Conservation (phyloP, 2,797 vertebrate species). For the Moxostoma hubbsi region DNA sequence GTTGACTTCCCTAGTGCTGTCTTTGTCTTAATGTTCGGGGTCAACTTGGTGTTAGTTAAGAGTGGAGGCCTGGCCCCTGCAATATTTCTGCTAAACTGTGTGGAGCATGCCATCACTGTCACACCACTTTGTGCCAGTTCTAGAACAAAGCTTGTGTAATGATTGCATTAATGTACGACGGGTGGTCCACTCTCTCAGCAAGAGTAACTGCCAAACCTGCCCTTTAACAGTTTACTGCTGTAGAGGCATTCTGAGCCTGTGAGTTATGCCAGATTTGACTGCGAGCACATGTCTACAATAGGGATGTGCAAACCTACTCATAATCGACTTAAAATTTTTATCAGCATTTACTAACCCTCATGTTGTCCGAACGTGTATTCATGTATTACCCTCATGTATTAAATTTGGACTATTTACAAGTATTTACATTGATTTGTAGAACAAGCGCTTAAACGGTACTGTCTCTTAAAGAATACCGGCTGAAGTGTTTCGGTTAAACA, state of each 20-base stretch:
- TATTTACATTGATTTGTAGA: too few relatives aligned
- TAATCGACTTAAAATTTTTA: too few relatives aligned
- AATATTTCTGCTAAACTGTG: slow-evolving; percentile 67
- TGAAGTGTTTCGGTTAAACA: too few relatives aligned
- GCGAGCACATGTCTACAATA: neutral
- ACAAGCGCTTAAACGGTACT: too few relatives aligned
- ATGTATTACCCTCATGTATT: too few relatives aligned
- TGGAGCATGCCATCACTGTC: slow-evolving; percentile 51
- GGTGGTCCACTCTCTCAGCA: slow-evolving; percentile 57
- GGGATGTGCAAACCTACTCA: neutral
- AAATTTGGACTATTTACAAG: too few relatives aligned
- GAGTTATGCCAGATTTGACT: neutral
- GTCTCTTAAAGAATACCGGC: too few relatives aligned
- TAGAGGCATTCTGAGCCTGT: slow-evolving; percentile 21
- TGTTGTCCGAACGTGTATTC: too few relatives aligned
- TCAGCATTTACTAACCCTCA: too few relatives aligned
- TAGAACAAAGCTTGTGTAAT: slow-evolving; percentile 65
- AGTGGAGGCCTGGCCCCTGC: slow-evolving; percentile 57
- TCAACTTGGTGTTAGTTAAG: slow-evolving; percentile 43
- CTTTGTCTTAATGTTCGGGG: slow-evolving; percentile 50
- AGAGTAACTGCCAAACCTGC: slow-evolving; percentile 10
- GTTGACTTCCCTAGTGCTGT: slow-evolving; percentile 47
- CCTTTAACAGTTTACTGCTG: slow-evolving; percentile 35
- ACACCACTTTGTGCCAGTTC: slow-evolving; percentile 53
- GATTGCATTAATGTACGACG: slow-evolving; percentile 62